A percentile compares a stretch with the other conserved stretches of the same genome.
Evolutionary conservation across 2,888 invertebrate genomes (phyloP).

Genomic region (Ctena decussata): DNA sequence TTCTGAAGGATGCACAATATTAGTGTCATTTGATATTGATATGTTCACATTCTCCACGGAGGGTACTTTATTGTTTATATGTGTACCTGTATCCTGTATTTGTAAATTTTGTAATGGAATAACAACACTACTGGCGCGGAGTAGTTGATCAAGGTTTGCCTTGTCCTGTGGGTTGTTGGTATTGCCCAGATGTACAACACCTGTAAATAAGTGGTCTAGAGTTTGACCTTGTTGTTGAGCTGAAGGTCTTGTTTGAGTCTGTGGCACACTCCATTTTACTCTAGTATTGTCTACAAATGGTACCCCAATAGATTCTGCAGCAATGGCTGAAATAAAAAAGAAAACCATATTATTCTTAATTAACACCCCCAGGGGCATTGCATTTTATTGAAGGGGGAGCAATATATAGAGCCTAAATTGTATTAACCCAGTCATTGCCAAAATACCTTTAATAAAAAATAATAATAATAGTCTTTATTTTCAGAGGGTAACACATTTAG

Average conservation of each 20-base stretch:
- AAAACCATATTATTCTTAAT: too few relatives aligned
- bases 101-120: background rate
- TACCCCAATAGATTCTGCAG: background rate
- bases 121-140: background rate
- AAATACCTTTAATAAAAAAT: too few relatives aligned
- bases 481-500: too few relatives aligned
- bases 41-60: background rate
- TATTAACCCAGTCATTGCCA: too few relatives aligned
- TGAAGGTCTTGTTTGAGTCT: background rate
- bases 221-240: background rate
- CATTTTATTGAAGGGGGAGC: too few relatives aligned
- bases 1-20: background rate
- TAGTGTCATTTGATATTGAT: background rate
- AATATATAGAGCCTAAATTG: too few relatives aligned
- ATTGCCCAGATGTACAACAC: background rate
- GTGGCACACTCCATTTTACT: background rate
- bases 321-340: background rate
- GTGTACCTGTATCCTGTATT: background rate
- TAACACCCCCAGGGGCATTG: too few relatives aligned
- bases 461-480: too few relatives aligned
- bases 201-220: background rate
- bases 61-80: background rate
- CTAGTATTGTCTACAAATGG: background rate
- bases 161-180: background rate
- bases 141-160: background rate